Evolutionary conservation across 2,888 invertebrate species (phyloP), one percentile per base, ranked within the genome.

Genomic region (Plagiodera versicolora): DNA sequence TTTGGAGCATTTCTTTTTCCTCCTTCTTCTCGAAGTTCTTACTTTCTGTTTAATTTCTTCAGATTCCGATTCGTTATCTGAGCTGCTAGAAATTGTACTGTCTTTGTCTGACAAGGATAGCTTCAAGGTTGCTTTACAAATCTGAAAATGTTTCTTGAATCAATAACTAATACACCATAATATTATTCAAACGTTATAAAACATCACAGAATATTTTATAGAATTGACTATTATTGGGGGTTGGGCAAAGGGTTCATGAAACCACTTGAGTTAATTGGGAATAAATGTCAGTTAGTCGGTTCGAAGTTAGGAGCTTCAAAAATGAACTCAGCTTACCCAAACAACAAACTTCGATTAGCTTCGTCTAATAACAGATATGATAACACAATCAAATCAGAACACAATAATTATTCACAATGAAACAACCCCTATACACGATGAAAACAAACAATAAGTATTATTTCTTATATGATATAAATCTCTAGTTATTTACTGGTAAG

Each of bases 51-150:
- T 68, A 5, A 57, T 58, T 45, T 66, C 60, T 35, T 70, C 72
- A 17, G 51, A 60, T 53, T 70, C 72, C 4, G 56, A 57, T 49
- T 70, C 70, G 35, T 63, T 68, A n/a, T 62, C 60, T 1, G 68
- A 68, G 10, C 65, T 65, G 50, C 61, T 65, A 32, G 65, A 64
- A 56, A 67, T 61, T 9, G 61, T 62, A 64, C 70, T 68, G 51
- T 74, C 65, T 59, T 71, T 71, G 62, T 75, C 72, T 24, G 73
- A 73, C 16, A 77, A 59, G 28, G 73, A 71, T 64, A 86, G 73
- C 70, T 85, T 85, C 73, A 86, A 82, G 35, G 83, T 85, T 14
- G 86, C 83, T 76, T 84, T 82, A 64, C 84, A 85, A 63, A 86
- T 83, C 86, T 86, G 67, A 54, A 73, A 74, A 59, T n/a, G n/a